Conservation (phyloP, 2,113 vertebrate genomes). For the Tychaedon coryphoeus region DNA sequence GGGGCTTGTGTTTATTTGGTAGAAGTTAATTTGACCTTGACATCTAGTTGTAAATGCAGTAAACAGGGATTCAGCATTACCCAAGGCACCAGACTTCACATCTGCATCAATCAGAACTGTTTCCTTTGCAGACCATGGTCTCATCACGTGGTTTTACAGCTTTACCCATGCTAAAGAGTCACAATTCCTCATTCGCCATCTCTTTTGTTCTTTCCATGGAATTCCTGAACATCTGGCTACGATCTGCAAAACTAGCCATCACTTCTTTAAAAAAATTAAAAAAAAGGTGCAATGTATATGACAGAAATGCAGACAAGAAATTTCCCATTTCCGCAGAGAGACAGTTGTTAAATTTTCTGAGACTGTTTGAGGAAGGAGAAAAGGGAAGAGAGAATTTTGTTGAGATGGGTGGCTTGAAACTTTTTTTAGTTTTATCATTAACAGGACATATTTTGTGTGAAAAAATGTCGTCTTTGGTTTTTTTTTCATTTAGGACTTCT, state of each 20-base stretch:
- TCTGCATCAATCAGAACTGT: too few relatives aligned
- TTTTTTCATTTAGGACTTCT: not conserved
- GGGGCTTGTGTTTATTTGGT: not conserved
- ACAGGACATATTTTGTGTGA: not conserved
- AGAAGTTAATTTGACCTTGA: not conserved
- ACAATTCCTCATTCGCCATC: not conserved
- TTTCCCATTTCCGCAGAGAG: not conserved
- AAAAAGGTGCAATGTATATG: fast-evolving
- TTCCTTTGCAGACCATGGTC: not conserved
- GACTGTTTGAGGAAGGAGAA: not conserved
- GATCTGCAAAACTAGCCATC: not conserved
- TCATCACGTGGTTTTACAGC: fast-evolving
- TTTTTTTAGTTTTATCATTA: not conserved
- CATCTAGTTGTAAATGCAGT: not conserved
- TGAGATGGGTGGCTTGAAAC: fast-evolving
- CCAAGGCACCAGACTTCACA: not conserved
- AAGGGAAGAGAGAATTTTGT: not conserved
- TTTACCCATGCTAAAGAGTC: not conserved
- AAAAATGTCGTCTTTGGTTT: not conserved
- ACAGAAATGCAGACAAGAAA: not conserved
- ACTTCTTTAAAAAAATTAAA: not conserved
- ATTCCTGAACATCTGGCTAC: not conserved
- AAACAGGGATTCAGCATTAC: not conserved
- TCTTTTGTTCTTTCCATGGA: not conserved
- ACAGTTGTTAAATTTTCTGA: not conserved